These are phyloP conservation scores for Gymnarchus niloticus DNA, from an alignment of 2,113 vertebrate species.

Conservation along the genomic window DNA sequence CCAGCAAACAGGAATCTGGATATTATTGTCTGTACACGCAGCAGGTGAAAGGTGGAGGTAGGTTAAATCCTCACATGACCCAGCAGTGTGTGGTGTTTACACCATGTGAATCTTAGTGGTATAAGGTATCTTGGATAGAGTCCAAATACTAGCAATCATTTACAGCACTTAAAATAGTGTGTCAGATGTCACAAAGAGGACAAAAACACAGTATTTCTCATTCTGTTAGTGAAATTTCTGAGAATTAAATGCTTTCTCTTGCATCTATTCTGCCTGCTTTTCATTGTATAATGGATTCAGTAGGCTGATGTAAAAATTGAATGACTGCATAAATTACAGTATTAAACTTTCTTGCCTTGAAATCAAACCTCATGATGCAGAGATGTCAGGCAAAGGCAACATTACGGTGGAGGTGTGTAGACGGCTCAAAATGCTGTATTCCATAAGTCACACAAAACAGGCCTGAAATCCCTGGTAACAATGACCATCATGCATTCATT, in stretches of 20 bases:
- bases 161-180: neutral
- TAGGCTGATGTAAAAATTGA: neutral
- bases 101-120: neutral
- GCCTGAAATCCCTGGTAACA: neutral
- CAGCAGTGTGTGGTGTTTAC: neutral
- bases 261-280: neutral
- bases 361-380: neutral
- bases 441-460: neutral
- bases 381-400: neutral
- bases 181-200: neutral
- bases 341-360: neutral
- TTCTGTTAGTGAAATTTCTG: neutral
- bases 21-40: neutral
- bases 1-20: too few relatives aligned
- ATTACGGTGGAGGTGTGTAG: neutral
- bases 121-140: neutral
- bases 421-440: neutral
- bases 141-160: neutral
- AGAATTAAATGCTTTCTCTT: neutral
- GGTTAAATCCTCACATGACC: neutral
- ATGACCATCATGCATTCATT: neutral
- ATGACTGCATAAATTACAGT: neutral
- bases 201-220: neutral
- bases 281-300: neutral
- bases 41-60: neutral